Percentiles rank a stretch among this genome's conserved stretches.
Evolutionary conservation across 2,888 invertebrate genomes (phyloP).

Genomic region (Drosophila pseudotakahashii): DNA sequence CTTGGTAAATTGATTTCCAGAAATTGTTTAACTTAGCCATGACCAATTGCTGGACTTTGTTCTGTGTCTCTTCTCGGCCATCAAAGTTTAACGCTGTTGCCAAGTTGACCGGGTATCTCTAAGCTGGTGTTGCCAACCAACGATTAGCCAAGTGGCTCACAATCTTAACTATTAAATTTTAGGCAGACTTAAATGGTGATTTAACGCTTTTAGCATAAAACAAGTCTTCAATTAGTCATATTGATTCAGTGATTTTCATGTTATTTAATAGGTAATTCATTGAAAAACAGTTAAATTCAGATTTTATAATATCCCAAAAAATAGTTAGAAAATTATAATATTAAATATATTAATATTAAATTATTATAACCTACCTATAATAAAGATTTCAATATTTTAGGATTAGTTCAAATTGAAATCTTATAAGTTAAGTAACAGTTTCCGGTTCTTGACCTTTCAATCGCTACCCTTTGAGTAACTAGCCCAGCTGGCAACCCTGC

Average conservation of each 20-base stretch:
- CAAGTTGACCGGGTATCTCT: constrained; percentile 44
- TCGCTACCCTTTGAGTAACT: background rate
- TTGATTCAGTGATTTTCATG: background rate
- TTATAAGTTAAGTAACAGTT: too few species aligned
- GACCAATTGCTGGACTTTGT: constrained; percentile 36
- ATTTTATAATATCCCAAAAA: background rate
- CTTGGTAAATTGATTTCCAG: constrained; percentile 74
- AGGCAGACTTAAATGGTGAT: background rate
- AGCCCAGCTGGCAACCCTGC: constrained; percentile 6
- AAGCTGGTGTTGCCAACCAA: constrained; percentile 11
- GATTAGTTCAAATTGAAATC: background rate
- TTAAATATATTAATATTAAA: too few species aligned
- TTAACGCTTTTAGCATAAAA: background rate
- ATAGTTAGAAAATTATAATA: too few species aligned
- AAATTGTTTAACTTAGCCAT: constrained; percentile 64
- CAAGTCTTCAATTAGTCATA: background rate
- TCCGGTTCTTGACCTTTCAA: constrained; percentile 10
- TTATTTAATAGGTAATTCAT: background rate
- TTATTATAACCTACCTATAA: too few species aligned
- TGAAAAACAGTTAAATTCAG: too few species aligned
- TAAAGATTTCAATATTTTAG: too few species aligned
- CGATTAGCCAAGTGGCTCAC: background rate
- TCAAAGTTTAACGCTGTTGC: constrained; percentile 69
- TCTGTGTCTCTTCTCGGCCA: constrained; percentile 40
- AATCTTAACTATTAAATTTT: too few species aligned